phyloP scores from a whole-genome alignment of 2,888 invertebrate genomes.

The Habrosyne pyritoides region DNA sequence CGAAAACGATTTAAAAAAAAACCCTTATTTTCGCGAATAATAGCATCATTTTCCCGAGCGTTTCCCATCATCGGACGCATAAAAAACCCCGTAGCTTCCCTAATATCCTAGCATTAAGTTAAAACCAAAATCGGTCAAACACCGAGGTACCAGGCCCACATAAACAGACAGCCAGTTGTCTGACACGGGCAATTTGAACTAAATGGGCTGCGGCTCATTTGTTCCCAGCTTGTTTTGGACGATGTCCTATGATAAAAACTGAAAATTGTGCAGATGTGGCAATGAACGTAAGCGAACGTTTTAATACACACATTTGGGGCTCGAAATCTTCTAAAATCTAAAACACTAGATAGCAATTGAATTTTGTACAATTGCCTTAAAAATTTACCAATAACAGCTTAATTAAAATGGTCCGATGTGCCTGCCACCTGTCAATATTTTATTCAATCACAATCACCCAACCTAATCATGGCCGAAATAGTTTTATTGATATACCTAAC shows the following conservation, averaged over 20 bases:
- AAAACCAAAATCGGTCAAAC: slow-evolving; percentile 32
- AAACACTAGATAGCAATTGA: not conserved
- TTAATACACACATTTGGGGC: too few species aligned
- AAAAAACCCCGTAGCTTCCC: not conserved
- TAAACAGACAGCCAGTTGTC: slow-evolving; percentile 48
- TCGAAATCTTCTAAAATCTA: too few species aligned
- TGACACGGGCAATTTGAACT: slow-evolving; percentile 62
- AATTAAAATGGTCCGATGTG: too few species aligned
- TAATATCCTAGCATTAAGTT: slow-evolving; percentile 27
- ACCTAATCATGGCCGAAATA: too few species aligned
- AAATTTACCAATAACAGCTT: too few species aligned
- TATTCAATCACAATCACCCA: too few species aligned
- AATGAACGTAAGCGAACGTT: not conserved
- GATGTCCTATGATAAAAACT: slow-evolving; percentile 10
- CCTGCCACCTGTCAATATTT: too few species aligned
- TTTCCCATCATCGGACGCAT: not conserved
- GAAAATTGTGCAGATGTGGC: not conserved
- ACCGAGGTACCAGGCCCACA: slow-evolving; percentile 31
- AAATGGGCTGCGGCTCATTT: slow-evolving; percentile 68
- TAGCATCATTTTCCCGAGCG: not conserved
- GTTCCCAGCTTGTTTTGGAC: slow-evolving; percentile 43
- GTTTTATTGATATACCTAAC: too few species aligned
- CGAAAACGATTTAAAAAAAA: not conserved
- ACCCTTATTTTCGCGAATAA: not conserved
- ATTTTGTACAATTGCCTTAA: too few species aligned